Evolutionary conservation across 2,888 invertebrate species (phyloP), one percentile per base, ranked within the genome.

Genomic region (Dolichopus griseipennis): DNA sequence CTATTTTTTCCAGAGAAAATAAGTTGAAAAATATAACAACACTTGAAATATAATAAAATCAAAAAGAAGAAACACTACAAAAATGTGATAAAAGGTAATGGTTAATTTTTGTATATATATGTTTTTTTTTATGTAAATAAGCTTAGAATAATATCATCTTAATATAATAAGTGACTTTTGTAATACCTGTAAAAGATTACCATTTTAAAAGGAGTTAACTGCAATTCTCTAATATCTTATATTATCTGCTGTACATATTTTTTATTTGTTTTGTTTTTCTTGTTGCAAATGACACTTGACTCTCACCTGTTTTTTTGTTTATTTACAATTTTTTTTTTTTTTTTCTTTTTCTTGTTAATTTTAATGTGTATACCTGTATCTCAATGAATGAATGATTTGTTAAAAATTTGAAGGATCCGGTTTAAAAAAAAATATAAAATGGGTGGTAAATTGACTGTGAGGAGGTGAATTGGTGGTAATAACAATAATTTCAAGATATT

Each of bases 211-310:
- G 5, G 27, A 27, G 27, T 27, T 27, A 27, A 27, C 27, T 27
- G 5, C 27, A 5, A 27, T 27, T 27, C 27, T 27, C 27, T 27
- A 27, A 27, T 27, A 27, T 27, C n/a, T 52, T 52, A 52, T 37
- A 37, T 37, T 8, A 8, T 37, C 3, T 37, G 37, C 3, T 37
- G 37, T 37, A 10, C 6, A 10, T 37, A 1, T 37, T 37, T 37
- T 37, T 8, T 37, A 7, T 12, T 37, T 37, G 37, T 37, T n/a
- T 27, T 37, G 3, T 37, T 7, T 8, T 37, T 37, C 1, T 37
- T 37, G 37, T 37, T 37, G 37, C 8, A 61, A 21, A n/a, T 63
- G 63, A 63, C 63, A 63, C 63, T 63, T 63, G 63, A 63, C 63
- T 63, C 63, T 63, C 63, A 27, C 63, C 22, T 27, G 27, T 63